Conservation (phyloP, 2,888 invertebrate genomes). For the Argynnis bischoffii region DNA sequence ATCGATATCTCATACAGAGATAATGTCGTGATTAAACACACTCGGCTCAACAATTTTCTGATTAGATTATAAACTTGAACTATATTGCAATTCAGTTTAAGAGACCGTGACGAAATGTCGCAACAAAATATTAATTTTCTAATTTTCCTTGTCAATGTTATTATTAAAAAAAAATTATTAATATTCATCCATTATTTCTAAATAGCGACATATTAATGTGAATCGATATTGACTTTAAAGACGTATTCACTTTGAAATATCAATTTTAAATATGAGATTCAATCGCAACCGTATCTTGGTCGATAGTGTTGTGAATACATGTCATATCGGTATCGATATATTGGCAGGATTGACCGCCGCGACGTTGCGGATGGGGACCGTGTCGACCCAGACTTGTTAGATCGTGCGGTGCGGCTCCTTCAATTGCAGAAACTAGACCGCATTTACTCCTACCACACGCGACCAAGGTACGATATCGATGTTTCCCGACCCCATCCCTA, state of each 20-base stretch:
- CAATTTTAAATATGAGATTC: neutral
- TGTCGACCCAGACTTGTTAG: constrained; percentile 78
- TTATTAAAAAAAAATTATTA: constrained; percentile 1
- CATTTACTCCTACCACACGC: constrained; percentile 82
- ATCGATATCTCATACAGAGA: constrained; percentile 25
- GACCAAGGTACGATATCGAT: constrained; percentile 83
- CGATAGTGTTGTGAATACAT: constrained; percentile 60
- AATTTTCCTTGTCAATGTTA: too few species aligned
- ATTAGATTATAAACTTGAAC: constrained; percentile 33
- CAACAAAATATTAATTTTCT: neutral
- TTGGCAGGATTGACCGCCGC: constrained; percentile 81
- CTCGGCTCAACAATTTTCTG: constrained; percentile 28
- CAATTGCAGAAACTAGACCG: constrained; percentile 82
- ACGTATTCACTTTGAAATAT: constrained; percentile 7
- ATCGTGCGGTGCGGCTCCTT: constrained; percentile 80
- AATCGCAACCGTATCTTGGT: constrained; percentile 61
- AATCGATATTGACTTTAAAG: constrained; percentile 13
- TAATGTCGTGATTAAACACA: constrained; percentile 32
- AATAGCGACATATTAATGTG: neutral
- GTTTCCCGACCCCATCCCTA: constrained; percentile 52
- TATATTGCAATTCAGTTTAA: constrained; percentile 29
- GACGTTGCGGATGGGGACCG: constrained; percentile 70
- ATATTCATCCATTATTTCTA: too few species aligned
- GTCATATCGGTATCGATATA: constrained; percentile 73
- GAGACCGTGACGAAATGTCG: constrained; percentile 20